A percentile compares a stretch with the other conserved stretches of the same genome.
These are phyloP conservation scores for Venturia canescens DNA, from an alignment of 1,140 invertebrate species.

Conservation along the genomic window DNA sequence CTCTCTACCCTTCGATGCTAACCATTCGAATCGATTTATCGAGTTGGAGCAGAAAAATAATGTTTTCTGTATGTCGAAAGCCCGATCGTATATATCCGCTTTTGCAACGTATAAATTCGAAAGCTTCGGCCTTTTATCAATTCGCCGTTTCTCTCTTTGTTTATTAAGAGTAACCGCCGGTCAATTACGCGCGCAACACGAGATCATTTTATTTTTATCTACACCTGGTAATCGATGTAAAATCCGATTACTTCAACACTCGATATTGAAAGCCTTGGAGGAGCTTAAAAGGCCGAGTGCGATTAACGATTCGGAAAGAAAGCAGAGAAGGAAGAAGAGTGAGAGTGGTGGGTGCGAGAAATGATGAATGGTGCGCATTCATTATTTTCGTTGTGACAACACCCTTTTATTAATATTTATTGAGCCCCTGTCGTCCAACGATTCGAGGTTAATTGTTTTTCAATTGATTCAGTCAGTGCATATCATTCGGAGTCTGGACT, in stretches of 20 bases:
- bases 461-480: constrained; percentile 23
- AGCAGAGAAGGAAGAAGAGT: not conserved
- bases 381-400: constrained; percentile 39
- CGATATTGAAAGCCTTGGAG: constrained; percentile 1
- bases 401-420: constrained; percentile 40
- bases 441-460: constrained; percentile 36
- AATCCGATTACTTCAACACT: constrained; percentile 28
- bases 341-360: not conserved
- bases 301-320: not conserved
- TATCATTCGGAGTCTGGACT: not conserved
- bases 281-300: not conserved
- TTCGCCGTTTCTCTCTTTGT: not conserved
- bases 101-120: not conserved
- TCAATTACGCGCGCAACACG: constrained; percentile 4
- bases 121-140: not conserved
- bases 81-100: too few relatives aligned
- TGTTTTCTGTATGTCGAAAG: not conserved
- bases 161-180: not conserved
- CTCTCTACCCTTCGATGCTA: constrained; percentile 13
- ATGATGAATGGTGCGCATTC: constrained; percentile 38
- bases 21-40: constrained; percentile 28
- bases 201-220: constrained; percentile 30
- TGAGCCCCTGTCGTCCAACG: constrained; percentile 26
- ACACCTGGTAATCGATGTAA: constrained; percentile 31
- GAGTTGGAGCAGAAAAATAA: not conserved